A percentile compares a stretch with the other conserved stretches of the same genome.
These are phyloP conservation scores for Sebastes schlegelii DNA, from an alignment of 2,113 vertebrate genomes.

Conservation along the genomic window DNA sequence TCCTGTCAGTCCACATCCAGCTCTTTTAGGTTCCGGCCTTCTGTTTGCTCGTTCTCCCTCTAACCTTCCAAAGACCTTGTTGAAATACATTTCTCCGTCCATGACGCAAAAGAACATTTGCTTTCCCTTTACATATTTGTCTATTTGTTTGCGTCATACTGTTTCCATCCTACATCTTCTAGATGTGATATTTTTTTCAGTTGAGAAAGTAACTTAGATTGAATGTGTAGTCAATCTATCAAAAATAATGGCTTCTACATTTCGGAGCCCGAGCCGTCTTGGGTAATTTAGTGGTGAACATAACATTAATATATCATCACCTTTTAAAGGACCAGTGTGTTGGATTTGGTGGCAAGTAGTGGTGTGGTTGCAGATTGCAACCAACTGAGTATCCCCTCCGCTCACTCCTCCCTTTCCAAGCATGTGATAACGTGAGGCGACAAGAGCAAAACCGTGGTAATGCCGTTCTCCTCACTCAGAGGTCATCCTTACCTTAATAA, in stretches of 20 bases:
- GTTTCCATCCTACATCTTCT: background rate
- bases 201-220: background rate
- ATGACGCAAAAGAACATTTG: background rate
- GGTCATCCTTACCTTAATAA: too few relatives aligned
- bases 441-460: too few relatives aligned
- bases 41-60: background rate
- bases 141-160: too few relatives aligned
- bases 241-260: background rate
- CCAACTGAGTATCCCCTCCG: too few relatives aligned
- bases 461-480: too few relatives aligned
- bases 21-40: background rate
- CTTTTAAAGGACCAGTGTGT: background rate
- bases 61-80: slow-evolving; percentile 14
- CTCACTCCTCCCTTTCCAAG: too few relatives aligned
- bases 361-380: too few relatives aligned
- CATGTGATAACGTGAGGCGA: too few relatives aligned
- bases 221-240: background rate
- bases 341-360: too few relatives aligned
- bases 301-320: background rate
- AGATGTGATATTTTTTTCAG: background rate
- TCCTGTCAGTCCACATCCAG: slow-evolving; percentile 14
- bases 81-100: background rate
- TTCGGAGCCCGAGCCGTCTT: background rate
- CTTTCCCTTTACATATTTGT: background rate
- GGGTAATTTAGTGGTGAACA: background rate